Conservation (phyloP, 2,113 vertebrate genomes). For the Podocnemis expansa region DNA sequence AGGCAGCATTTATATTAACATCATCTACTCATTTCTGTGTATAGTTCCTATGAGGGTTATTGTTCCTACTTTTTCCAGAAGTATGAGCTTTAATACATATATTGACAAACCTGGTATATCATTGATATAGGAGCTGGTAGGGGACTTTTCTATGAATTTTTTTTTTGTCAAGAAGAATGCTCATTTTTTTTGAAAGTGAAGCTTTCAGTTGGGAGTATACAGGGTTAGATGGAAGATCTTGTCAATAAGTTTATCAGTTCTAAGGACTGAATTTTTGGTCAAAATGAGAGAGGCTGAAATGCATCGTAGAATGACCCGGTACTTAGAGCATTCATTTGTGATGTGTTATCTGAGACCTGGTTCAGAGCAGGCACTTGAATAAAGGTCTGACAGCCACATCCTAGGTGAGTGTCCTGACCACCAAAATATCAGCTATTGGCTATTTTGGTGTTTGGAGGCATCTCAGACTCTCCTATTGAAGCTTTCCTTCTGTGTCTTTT, state of each 20-base stretch:
- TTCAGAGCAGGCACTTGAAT: neutral
- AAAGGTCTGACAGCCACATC: neutral
- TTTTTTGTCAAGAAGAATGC: neutral
- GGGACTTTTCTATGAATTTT: neutral
- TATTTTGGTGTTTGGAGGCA: neutral
- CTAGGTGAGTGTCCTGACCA: neutral
- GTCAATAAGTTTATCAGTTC: neutral
- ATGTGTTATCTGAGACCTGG: neutral
- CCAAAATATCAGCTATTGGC: neutral
- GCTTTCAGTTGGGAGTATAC: neutral
- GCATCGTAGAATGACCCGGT: neutral
- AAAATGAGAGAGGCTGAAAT: neutral
- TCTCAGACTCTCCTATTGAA: neutral
- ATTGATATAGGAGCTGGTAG: accelerated
- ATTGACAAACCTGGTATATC: neutral
- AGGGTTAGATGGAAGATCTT: neutral
- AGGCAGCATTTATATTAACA: neutral
- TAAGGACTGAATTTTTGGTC: neutral
- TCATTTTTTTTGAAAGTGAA: neutral
- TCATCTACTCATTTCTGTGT: neutral
- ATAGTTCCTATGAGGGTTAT: neutral
- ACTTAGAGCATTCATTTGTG: neutral
- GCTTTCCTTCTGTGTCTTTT: neutral
- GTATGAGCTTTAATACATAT: neutral
- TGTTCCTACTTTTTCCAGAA: neutral